phyloP scores from a whole-genome alignment of 1,140 invertebrate species.

The Bicyclus anynana region DNA sequence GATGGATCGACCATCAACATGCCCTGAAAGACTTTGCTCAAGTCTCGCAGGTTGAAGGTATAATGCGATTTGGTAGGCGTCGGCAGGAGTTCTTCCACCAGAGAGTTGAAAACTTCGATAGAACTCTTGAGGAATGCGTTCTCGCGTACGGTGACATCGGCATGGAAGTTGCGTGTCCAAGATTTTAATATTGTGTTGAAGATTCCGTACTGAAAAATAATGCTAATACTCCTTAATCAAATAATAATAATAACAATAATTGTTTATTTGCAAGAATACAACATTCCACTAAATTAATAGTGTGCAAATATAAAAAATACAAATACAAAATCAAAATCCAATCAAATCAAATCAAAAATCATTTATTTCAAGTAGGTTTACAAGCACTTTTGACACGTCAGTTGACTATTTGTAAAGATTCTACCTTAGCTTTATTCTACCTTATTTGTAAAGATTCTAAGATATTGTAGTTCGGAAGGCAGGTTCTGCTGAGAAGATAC shows the following conservation, averaged over 20 bases:
- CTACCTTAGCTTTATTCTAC: too few species aligned
- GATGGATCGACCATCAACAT: conserved; percentile 79
- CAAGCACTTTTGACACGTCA: too few species aligned
- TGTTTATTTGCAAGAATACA: too few species aligned
- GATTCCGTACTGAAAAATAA: conserved; percentile 77
- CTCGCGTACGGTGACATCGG: conserved; percentile 48
- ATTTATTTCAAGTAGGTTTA: too few species aligned
- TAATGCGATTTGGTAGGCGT: conserved; percentile 94
- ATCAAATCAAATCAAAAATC: too few species aligned
- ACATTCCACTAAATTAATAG: too few species aligned
- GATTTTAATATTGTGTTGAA: conserved; percentile 83
- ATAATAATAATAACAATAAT: neutral
- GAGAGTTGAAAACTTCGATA: conserved; percentile 80
- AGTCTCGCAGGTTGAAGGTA: conserved; percentile 92
- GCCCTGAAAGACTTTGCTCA: conserved; percentile 89
- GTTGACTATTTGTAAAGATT: too few species aligned
- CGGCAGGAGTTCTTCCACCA: conserved; percentile 83
- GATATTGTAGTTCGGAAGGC: too few species aligned
- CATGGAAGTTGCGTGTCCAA: conserved; percentile 79
- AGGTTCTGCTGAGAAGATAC: too few species aligned
- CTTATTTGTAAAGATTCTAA: too few species aligned
- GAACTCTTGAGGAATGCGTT: conserved; percentile 78
- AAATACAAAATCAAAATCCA: too few species aligned
- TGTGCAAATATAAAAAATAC: too few species aligned
- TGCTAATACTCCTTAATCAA: neutral